These are phyloP conservation scores for Gulo gulo DNA, from an alignment of 2,113 vertebrate species.

Conservation along the genomic window DNA sequence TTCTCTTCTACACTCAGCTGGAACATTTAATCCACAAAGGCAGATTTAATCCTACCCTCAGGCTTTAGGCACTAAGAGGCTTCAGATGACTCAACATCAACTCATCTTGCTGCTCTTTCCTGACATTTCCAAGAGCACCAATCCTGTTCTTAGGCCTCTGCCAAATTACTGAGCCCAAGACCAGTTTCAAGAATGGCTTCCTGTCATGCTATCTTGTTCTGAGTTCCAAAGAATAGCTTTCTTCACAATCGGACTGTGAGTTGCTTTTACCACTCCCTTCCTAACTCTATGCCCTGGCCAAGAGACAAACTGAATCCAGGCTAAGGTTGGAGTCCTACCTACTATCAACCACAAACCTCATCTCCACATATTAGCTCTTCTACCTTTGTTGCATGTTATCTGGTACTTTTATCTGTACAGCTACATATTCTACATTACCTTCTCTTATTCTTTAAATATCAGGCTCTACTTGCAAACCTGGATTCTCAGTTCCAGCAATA, in stretches of 20 bases:
- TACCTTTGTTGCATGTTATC: fast-evolving
- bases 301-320: not conserved
- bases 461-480: not conserved
- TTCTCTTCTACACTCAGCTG: slow-evolving; percentile 6
- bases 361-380: not conserved
- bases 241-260: not conserved
- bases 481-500: not conserved
- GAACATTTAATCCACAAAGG: not conserved
- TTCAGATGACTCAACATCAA: not conserved
- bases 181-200: not conserved
- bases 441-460: not conserved
- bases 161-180: not conserved
- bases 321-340: not conserved
- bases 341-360: not conserved
- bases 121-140: not conserved
- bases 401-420: not conserved
- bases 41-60: not conserved
- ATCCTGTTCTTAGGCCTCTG: fast-evolving
- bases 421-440: not conserved
- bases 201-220: fast-evolving
- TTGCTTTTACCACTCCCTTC: not conserved
- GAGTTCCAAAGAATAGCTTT: not conserved
- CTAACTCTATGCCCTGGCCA: not conserved
- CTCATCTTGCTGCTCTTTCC: not conserved
- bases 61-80: not conserved